Percentiles rank a stretch among this genome's conserved stretches.
phyloP scores from a whole-genome alignment of 2,888 invertebrate genomes.

The Elegia similella region DNA sequence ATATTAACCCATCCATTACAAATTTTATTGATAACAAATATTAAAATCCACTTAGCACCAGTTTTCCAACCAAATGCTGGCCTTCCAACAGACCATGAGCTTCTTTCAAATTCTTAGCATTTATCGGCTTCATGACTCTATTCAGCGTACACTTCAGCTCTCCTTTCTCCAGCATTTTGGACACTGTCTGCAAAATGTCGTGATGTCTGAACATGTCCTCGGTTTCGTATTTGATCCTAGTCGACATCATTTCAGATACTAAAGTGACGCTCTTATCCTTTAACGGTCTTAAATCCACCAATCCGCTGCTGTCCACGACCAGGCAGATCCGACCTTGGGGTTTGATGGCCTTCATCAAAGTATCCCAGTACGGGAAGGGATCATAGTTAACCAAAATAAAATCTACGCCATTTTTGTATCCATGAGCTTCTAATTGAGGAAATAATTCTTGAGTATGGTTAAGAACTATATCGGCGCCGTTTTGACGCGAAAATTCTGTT shows the following conservation, averaged over 20 bases:
- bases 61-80: conserved; percentile 58
- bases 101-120: conserved; percentile 62
- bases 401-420: conserved; percentile 59
- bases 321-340: conserved; percentile 68
- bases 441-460: conserved; percentile 58
- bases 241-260: conserved; percentile 61
- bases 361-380: conserved; percentile 69
- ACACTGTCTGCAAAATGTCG: conserved; percentile 53
- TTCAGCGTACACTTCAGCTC: conserved; percentile 56
- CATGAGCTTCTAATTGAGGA: conserved; percentile 53
- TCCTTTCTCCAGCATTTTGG: conserved; percentile 57
- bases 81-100: conserved; percentile 63
- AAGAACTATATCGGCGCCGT: conserved; percentile 59
- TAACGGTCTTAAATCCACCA: conserved; percentile 52
- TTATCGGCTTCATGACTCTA: conserved; percentile 60
- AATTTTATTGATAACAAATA: not conserved
- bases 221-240: conserved; percentile 63
- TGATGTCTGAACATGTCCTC: conserved; percentile 57
- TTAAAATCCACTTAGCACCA: conserved; percentile 59
- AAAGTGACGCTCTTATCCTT: conserved; percentile 69
- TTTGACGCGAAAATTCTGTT: conserved; percentile 44
- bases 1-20: not conserved
- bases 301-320: conserved; percentile 61
- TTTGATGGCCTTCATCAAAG: conserved; percentile 57
- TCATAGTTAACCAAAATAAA: conserved; percentile 67